Evolutionary conservation across 2,113 vertebrate species (phyloP), one percentile per base, ranked within the genome.

Genomic region (Poecilia latipinna): DNA sequence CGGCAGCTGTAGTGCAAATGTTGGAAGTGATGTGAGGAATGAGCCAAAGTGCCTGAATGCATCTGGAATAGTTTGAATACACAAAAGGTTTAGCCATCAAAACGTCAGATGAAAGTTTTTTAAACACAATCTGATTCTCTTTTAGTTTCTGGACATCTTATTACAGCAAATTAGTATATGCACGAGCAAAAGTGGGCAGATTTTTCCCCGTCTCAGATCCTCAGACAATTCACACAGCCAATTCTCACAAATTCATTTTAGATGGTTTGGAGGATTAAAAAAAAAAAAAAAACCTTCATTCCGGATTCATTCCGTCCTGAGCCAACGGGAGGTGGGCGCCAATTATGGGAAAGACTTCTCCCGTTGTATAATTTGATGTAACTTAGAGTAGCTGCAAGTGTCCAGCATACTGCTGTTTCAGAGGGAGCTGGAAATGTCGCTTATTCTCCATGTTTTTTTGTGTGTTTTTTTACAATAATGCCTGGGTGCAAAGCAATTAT

Each of bases 281-380:
- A 33, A 44, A 65, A 33, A 42, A 65, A 1, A 28, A 28, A 28
- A 28, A 1, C 22, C 12, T n/a, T n/a, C n/a, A n/a, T n/a, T n/a
- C n/a, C n/a, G 29, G 32, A 54, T 61, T 65, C 29, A 8, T 72
- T 3, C 39, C 42, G 32, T 15, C 24, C 28, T 4, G 1, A 13
- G 32, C 51, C 63, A n/a, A 26, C 12, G 51, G 70, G 32, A 77
- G 74, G 19, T 63, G 51, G 15, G 57, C 67, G 74, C 32, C 4
- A 33, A 51, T 66, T 42, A 63, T 12, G 5, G 7, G 65, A 63
- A 68, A 32, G 12, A 48, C 39, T 31, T 35, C 29, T 73, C 67
- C 15, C 72, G 11, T 8, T 31, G 32, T 28, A 63, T 8, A 48
- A 72, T 19, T 3, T 2, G 10, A 39, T 15, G 12, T 3, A 44